Evolutionary conservation across 2,113 vertebrate species (phyloP), one percentile per base, ranked within the genome.

Genomic region (Xenopus laevis): DNA sequence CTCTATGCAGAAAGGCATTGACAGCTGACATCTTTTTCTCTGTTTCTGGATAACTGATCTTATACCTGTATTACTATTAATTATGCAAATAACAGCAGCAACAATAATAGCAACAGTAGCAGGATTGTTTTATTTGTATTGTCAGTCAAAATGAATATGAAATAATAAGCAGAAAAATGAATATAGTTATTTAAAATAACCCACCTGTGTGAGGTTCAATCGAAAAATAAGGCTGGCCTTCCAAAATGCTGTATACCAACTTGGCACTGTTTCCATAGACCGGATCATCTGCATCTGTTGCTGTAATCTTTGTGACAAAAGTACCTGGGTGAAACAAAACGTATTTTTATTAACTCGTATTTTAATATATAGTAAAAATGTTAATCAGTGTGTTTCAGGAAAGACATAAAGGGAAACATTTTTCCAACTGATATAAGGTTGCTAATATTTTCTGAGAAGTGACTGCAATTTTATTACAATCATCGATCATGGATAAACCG

Each of bases 221-320:
- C 16, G 97, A 99, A 84, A 99, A 99, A 82, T 99, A 99, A 10
- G 97, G 97, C 71, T 99, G 97, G 13, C 97, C 97, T 82, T 99
- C 95, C 84, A 99, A 84, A 69, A 99, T 98, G 84, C 97, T 99
- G 73, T 99, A 99, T 76, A 99, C 96, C 68, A 99, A 86, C 81
- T 92, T 97, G 33, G 97, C 97, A 17, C 97, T 99, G 60, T 98
- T 99, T 80, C 97, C 97, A 17, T 99, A 99, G 66, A 97, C 95
- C 0, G 97, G 95, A 77, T 99, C 97, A 64, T 99, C 97, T 0
- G 96, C 94, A 68, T 99, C 97, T 0, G 96, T 98, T 7, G 97
- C 97, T 59, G 95, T 98, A 78, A 99, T 93, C 77, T 92, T 93
- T 72, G 95, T 98, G 68, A 99, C 97, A 50, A 94, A 95, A 3